Evolutionary conservation across 2,797 vertebrate species (phyloP).

Genomic region (Spinus olivaceus): DNA sequence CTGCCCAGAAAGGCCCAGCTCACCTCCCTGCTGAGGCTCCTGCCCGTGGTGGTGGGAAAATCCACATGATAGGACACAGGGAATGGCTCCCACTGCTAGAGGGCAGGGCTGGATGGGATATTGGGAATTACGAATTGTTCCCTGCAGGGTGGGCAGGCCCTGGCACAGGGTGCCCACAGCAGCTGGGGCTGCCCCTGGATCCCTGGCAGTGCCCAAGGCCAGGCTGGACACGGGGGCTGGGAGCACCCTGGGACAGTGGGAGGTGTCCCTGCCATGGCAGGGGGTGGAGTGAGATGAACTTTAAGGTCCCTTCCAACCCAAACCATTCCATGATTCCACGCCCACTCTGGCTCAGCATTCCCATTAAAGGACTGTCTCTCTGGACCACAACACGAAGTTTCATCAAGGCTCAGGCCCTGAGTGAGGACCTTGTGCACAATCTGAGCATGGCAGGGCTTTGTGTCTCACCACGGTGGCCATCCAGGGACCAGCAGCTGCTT

Average conservation of each 20-base stretch:
- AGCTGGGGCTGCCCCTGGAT: neutral
- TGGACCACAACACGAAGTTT: neutral
- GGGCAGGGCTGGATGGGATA: fast-evolving
- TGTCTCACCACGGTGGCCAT: neutral
- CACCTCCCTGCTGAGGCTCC: neutral
- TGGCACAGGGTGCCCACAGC: neutral
- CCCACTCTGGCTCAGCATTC: neutral
- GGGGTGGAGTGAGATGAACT: fast-evolving
- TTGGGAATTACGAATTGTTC: neutral
- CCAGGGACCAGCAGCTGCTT: neutral
- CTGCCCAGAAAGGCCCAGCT: neutral
- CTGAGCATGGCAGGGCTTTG: neutral
- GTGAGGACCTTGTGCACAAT: neutral
- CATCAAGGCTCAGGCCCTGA: neutral
- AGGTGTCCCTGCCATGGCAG: neutral
- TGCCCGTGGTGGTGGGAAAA: neutral
- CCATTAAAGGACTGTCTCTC: neutral
- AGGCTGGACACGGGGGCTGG: fast-evolving
- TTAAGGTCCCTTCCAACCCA: neutral
- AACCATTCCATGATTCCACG: neutral
- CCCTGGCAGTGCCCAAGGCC: neutral
- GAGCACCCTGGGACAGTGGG: fast-evolving
- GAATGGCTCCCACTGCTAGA: neutral
- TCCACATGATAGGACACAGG: neutral
- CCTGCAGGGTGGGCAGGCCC: neutral